Conservation (phyloP, 2,113 vertebrate genomes). For the Muntiacus reevesi region DNA sequence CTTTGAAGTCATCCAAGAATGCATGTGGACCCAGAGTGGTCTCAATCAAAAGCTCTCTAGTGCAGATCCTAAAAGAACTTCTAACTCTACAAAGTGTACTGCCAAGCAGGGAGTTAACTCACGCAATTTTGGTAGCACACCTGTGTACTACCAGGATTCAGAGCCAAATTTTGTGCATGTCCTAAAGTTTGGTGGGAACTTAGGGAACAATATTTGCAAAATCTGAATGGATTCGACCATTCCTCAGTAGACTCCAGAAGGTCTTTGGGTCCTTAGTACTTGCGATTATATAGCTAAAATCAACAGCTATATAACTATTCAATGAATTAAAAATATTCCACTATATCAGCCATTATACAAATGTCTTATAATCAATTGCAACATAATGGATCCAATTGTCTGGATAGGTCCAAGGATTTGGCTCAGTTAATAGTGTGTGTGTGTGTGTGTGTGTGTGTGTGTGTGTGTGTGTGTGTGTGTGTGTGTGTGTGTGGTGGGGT, state of each 20-base stretch:
- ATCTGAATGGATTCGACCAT: neutral
- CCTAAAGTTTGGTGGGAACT: neutral
- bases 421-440: neutral
- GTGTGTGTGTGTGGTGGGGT: neutral
- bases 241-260: neutral
- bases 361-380: neutral
- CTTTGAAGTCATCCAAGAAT: neutral
- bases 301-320: neutral
- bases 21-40: neutral
- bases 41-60: neutral
- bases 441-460: no score
- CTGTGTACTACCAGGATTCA: neutral
- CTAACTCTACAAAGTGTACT: neutral
- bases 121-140: neutral
- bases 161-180: neutral
- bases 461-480: neutral
- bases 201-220: neutral
- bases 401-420: neutral
- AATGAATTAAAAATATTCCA: neutral
- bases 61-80: neutral
- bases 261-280: neutral
- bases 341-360: neutral
- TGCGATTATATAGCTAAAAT: neutral
- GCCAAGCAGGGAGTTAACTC: neutral
- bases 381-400: neutral